Evolutionary conservation across 2,797 vertebrate genomes (phyloP), one percentile per base, ranked within the genome.

Genomic region (Trachops cirrhosus): DNA sequence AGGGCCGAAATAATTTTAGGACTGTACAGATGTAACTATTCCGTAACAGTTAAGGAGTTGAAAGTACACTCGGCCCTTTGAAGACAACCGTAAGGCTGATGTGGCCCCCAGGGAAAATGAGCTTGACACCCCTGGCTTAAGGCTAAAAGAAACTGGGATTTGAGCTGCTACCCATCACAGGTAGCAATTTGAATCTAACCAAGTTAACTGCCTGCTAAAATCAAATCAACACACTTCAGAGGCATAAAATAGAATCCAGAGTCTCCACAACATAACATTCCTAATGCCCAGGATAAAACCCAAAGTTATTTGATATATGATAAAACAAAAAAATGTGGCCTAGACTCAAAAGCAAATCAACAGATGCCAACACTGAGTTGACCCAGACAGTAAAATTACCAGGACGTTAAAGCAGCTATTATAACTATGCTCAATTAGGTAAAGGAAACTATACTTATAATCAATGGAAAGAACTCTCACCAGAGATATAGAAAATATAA

Each of bases 341-440:
- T 74, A 74, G 21, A 67, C 26, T 46, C 26, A 73, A 93, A 93
- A 93, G 80, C 86, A 77, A 91, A 83, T 44, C 32, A 93, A 90
- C 9, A 77, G 37, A 93, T 39, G 29, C 14, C 34, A 91, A 70
- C 34, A 26, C 32, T 70, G 59, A 86, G 48, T 46, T 8, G 19
- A 70, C 34, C 22, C 22, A 50, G 29, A 62, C 37, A 86, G 11
- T 62, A 19, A 29, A 95, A 74, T 91, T 75, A 82, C 50, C 41
- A 83, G 70, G 54, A 82, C 34, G 90, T 93, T 68, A 64, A 84
- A 89, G 37, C 39, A 67, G 86, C 26, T 57, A 48, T 22, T 46
- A 37, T 59, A 92, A 78, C 19, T 71, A 83, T 44, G 41, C 41
- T 92, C 14, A 77, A 32, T 50, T 29, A 89, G 48, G 39, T 64